phyloP scores from a whole-genome alignment of 2,797 vertebrate species.

The Tinamus major region DNA sequence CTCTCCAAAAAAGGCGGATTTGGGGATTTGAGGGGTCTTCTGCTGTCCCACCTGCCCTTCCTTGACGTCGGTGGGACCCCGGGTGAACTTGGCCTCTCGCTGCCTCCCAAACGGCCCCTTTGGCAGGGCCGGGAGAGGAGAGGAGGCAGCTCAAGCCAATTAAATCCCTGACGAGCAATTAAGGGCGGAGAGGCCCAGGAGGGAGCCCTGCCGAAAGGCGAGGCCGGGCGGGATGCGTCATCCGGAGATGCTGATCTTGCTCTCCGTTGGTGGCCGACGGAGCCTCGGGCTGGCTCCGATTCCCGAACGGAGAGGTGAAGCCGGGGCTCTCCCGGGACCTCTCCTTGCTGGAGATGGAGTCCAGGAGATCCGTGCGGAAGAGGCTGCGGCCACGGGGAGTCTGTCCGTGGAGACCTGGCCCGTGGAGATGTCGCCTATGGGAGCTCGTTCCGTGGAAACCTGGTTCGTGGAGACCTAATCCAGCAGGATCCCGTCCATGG shows the following conservation, averaged over 20 bases:
- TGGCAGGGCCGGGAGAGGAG: background rate
- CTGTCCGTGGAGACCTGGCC: background rate
- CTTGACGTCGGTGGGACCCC: accelerated
- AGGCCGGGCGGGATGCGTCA: background rate
- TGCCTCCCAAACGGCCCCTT: background rate
- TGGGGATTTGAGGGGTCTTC: accelerated
- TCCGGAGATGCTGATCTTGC: background rate
- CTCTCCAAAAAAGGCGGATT: background rate
- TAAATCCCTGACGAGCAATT: background rate
- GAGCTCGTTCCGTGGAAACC: no score
- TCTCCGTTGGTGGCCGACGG: background rate
- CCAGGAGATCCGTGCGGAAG: background rate
- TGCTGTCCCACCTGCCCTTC: background rate
- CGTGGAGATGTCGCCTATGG: no score
- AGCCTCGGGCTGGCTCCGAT: background rate
- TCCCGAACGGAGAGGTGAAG: background rate
- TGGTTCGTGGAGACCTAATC: no score
- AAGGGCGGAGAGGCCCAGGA: background rate
- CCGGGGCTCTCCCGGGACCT: background rate
- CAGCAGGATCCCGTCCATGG: accelerated
- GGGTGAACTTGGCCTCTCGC: accelerated
- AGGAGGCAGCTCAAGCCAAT: background rate
- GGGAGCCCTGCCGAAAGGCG: background rate
- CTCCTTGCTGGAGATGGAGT: accelerated
- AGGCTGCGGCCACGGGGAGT: no score